A percentile compares a stretch with the other conserved stretches of the same genome.
These are phyloP conservation scores for Melieria crassipennis DNA, from an alignment of 2,888 invertebrate genomes.

Conservation along the genomic window DNA sequence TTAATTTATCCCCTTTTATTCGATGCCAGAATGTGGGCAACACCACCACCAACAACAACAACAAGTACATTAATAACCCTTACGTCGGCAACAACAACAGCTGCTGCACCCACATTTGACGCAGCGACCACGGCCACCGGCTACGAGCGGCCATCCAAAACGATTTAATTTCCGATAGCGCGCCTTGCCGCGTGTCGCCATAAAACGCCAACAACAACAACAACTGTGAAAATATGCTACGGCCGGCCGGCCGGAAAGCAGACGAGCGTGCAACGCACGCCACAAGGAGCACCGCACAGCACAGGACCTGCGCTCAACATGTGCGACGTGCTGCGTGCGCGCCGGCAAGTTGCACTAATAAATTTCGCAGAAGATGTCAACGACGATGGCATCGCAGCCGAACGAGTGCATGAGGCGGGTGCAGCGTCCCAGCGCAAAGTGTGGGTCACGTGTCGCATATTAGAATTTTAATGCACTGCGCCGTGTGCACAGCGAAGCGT, in stretches of 20 bases:
- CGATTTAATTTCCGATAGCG: conserved; percentile 35
- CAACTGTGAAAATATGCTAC: neutral
- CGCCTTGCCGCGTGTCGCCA: conserved; percentile 26
- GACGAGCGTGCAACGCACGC: conserved; percentile 6
- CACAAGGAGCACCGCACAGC: conserved; percentile 2
- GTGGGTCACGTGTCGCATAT: conserved; percentile 46
- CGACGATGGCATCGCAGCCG: neutral
- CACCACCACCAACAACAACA: no score
- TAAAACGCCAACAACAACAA: conserved; percentile 7
- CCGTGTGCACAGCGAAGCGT: conserved; percentile 47
- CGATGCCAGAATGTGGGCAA: no score
- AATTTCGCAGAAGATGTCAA: neutral
- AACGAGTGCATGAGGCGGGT: neutral
- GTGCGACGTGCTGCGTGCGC: no score
- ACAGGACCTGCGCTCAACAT: no score
- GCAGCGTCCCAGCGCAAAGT: conserved; percentile 12
- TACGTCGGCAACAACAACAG: conserved; percentile 7
- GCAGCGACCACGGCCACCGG: neutral
- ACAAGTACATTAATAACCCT: conserved; percentile 13
- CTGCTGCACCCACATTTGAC: neutral
- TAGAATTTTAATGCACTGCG: conserved; percentile 29
- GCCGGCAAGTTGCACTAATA: neutral
- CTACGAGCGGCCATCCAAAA: conserved; percentile 30
- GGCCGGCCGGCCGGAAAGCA: neutral
- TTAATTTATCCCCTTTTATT: no score